Conservation (phyloP, 2,888 invertebrate species). For the Andricus quercusramuli region DNA sequence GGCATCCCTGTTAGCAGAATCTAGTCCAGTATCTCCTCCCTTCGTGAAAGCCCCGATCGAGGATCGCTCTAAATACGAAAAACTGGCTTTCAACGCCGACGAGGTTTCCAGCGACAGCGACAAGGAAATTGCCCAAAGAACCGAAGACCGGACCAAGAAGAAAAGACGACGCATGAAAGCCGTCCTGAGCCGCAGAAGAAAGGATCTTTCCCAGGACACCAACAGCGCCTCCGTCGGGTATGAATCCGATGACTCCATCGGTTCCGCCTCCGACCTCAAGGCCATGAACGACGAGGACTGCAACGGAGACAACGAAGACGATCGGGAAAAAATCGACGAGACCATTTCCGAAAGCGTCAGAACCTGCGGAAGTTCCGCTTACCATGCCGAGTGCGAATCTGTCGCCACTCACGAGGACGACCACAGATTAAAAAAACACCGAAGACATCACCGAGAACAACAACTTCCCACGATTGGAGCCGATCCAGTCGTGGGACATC, state of each 20-base stretch:
- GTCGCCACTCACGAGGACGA: slow-evolving; percentile 83
- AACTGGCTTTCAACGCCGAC: slow-evolving; percentile 82
- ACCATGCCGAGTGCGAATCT: slow-evolving; percentile 87
- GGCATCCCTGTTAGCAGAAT: slow-evolving; percentile 75
- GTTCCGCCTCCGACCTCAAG: slow-evolving; percentile 86
- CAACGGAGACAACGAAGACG: slow-evolving; percentile 71
- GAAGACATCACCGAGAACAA: slow-evolving; percentile 76
- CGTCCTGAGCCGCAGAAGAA: slow-evolving; percentile 61
- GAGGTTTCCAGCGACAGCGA: slow-evolving; percentile 81
- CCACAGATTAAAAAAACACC: slow-evolving; percentile 79
- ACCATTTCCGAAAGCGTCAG: slow-evolving; percentile 83
- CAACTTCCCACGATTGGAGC: slow-evolving; percentile 60
- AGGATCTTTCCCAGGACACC: slow-evolving; percentile 58
- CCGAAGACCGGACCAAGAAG: slow-evolving; percentile 76
- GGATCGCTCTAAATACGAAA: slow-evolving; percentile 88
- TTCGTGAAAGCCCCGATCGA: slow-evolving; percentile 84
- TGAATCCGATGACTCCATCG: slow-evolving; percentile 85
- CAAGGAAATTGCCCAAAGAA: slow-evolving; percentile 71
- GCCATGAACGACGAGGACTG: slow-evolving; percentile 78
- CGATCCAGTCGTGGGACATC: slow-evolving; percentile 84
- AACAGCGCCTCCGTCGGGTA: slow-evolving; percentile 72
- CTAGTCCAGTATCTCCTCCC: slow-evolving; percentile 78
- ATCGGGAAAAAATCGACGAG: slow-evolving; percentile 78
- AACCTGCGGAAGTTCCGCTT: slow-evolving; percentile 85
- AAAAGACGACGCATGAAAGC: slow-evolving; percentile 70